A percentile compares a stretch with the other conserved stretches of the same genome.
These are phyloP conservation scores for Xanthorhoe designata DNA, from an alignment of 2,888 invertebrate genomes.

Conservation along the genomic window DNA sequence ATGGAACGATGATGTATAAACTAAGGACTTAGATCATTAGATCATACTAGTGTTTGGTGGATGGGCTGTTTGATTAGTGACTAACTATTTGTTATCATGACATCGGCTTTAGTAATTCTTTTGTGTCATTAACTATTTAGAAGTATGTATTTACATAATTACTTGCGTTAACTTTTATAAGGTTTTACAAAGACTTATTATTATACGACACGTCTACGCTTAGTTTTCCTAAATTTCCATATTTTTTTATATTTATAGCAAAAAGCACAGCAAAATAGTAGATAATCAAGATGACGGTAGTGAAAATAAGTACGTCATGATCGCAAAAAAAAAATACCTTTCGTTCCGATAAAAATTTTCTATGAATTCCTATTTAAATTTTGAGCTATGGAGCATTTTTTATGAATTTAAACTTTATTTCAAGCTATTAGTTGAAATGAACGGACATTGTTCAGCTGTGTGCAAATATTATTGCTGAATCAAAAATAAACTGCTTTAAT, in stretches of 20 bases:
- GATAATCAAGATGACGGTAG: too few relatives aligned
- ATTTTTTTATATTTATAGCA: too few relatives aligned
- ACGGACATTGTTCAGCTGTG: slow-evolving; percentile 20
- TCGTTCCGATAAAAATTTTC: background rate
- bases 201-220: too few relatives aligned
- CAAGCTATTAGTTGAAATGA: background rate
- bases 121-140: background rate
- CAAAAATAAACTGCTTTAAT: background rate
- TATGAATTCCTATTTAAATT: background rate
- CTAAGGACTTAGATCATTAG: slow-evolving; percentile 18
- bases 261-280: too few relatives aligned
- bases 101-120: background rate
- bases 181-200: background rate
- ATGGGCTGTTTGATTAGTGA: background rate
- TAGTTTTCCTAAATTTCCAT: too few relatives aligned
- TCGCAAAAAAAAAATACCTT: too few relatives aligned
- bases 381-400: background rate
- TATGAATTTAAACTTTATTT: background rate
- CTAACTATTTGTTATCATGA: slow-evolving; percentile 3
- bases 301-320: too few relatives aligned
- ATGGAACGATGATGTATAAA: slow-evolving; percentile 27
- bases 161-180: background rate
- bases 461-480: background rate
- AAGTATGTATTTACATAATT: background rate
- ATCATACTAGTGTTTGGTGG: slow-evolving; percentile 2